Base-by-base conservation (phyloP, 2,888 invertebrate species). In the Xestia c-nigrum region DNA sequence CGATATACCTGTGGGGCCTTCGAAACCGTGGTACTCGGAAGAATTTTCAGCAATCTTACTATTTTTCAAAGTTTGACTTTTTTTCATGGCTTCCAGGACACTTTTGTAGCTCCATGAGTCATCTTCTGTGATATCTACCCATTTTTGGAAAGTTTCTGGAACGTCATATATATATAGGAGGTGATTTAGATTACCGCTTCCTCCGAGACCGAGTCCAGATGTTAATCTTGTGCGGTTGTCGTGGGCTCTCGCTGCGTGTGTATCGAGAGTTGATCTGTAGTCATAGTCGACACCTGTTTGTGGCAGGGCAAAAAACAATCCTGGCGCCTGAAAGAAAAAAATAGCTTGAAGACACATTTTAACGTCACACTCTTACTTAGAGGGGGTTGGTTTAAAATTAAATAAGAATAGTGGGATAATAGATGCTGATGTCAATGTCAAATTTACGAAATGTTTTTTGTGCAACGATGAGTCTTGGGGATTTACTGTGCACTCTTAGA, bases 171-270 rank as follows among this genome's bases (percentile, higher is more conserved):
- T 75, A 21, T n/a, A 86, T 10, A 86, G 19, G 0, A 75, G 14
- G 24, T 86, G 86, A 40, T 84, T 76, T 9, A 86, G 10, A 12
- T 47, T 12, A 47, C 72, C 71, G 38, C 78, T 73, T 2, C 86
- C 86, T 47, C 86, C 86, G 0, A 86, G 78, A 38, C 10, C 74
- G 5, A 50, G 50, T 1, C 86, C 86, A 7, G 82, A 1, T n/a
- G 86, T 82, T 6, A 86, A 6, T 67, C 21, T 80, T 14, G 84
- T 84, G 10, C 9, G 40, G 47, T 80, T 70, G 6, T 61, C 65
- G 52, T 86, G 86, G 0, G 64, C 40, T 6, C 40, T 6, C 3
- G 82, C 76, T 46, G 85, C 76, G 12, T 55, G 65, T 0, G 43
- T 14, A 19, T 86, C 52, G 21, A 21, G 12, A 7, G 75, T 76